phyloP scores from a whole-genome alignment of 2,113 vertebrate genomes.

The Eptatretus burgeri region DNA sequence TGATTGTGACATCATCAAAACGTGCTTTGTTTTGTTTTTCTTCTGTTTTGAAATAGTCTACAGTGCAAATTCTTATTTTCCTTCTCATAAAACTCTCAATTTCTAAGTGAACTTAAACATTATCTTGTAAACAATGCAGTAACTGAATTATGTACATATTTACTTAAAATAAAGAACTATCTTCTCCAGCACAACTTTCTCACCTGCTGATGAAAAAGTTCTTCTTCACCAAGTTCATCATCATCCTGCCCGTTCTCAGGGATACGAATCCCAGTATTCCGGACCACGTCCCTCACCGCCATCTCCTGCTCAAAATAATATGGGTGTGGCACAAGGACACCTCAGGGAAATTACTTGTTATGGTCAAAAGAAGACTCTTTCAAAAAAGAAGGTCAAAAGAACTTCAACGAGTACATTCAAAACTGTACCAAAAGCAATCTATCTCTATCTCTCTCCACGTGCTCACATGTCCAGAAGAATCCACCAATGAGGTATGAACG shows the following conservation, averaged over 20 bases:
- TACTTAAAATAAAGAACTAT: neutral
- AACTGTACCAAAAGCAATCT: no score
- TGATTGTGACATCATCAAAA: no score
- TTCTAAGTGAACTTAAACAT: neutral
- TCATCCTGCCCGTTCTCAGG: slow-evolving; percentile 35
- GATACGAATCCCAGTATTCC: slow-evolving; percentile 24
- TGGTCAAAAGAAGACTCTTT: no score
- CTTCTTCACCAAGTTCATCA: slow-evolving; percentile 49
- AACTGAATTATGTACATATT: no score
- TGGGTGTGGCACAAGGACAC: no score
- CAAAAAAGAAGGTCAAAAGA: no score
- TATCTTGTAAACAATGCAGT: no score
- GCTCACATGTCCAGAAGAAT: slow-evolving; percentile 45
- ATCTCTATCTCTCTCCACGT: no score
- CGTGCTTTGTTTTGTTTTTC: neutral
- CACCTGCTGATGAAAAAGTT: slow-evolving; percentile 45
- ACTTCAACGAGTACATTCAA: no score
- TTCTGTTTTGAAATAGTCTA: neutral
- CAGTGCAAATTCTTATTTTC: neutral
- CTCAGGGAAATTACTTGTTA: no score
- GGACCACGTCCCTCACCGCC: slow-evolving; percentile 30
- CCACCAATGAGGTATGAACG: slow-evolving; percentile 31
- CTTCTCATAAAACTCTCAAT: neutral
- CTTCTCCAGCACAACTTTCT: neutral
- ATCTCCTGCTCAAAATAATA: slow-evolving; percentile 30